Evolutionary conservation across 2,888 invertebrate genomes (phyloP), one percentile per base, ranked within the genome.

Genomic region (Neoascia interrupta): DNA sequence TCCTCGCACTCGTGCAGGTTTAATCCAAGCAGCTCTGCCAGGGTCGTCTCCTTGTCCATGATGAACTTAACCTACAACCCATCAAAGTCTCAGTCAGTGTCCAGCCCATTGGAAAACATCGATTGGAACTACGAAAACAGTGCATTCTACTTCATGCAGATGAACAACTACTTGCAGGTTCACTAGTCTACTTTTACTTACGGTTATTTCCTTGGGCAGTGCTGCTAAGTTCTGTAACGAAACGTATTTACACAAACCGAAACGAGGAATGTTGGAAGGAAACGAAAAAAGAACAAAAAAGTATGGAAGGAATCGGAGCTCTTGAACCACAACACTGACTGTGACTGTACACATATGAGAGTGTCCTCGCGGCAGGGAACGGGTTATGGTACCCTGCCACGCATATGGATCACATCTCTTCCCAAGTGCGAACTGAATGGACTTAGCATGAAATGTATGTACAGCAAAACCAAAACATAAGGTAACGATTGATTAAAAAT

Each of bases 1-100:
- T 98, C 98, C 88, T 98, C 98, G 88, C 96, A 98, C 88, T 97
- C 96, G 88, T 98, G 98, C 6, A 98, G 91, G 89, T 97, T 97
- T 47, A 98, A 89, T 3, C 95, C 95, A 81, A 98, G 90, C 16
- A 98, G 90, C 87, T 98, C 98, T 1, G 97, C 95, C 83, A 98
- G 89, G 0, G 97, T 98, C 6, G 98, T 98, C 81, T 93, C 94
- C 84, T 94, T 92, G 85, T 97, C 96, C 96, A 98, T 97, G 31
- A 96, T 95, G 85, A 98, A 97, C 88, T 94, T 93, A 5, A 97
- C 96, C 97, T 97, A 88, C 1, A 81, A 61, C 43, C 51, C 56
- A 18, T n/a, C 37, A 68, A 31, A 68, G 5, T 45, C 31, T 23
- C 41, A 53, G 34, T 58, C 26, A 73, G 31, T 26, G 28, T 10